Percentiles rank a stretch among this genome's conserved stretches.
Conservation (phyloP, 2,113 vertebrate genomes). For the Hypocryptadius cinnamomeus region DNA sequence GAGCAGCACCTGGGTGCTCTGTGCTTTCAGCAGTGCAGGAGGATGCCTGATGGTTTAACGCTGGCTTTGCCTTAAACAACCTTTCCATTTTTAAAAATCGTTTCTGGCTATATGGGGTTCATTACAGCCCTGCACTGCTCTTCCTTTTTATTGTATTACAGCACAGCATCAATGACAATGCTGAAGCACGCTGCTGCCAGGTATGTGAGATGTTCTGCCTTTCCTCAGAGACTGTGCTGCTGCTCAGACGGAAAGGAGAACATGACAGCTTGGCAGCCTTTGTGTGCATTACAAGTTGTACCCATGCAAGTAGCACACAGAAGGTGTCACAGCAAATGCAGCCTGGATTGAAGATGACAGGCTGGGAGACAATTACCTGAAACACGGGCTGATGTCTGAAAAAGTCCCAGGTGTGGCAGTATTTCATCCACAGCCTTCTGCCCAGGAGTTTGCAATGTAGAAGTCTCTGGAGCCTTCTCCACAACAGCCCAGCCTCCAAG, state of each 20-base stretch:
- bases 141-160: background rate
- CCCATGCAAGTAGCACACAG: background rate
- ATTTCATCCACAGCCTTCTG: background rate
- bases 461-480: background rate
- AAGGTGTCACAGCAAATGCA: background rate
- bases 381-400: background rate
- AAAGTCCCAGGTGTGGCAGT: background rate
- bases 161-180: background rate
- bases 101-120: background rate
- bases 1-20: background rate
- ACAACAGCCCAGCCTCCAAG: background rate
- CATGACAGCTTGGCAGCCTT: background rate
- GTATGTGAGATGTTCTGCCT: background rate
- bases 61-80: background rate
- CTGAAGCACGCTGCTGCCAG: background rate
- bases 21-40: background rate
- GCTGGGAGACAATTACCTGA: background rate
- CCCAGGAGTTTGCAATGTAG: background rate
- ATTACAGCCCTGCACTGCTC: accelerated
- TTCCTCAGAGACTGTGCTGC: background rate
- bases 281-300: background rate
- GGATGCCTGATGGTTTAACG: accelerated
- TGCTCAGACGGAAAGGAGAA: background rate
- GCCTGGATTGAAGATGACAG: background rate
- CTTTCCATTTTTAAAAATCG: accelerated